Evolutionary conservation across 1,140 invertebrate genomes (phyloP), one percentile per base, ranked within the genome.

Genomic region (Dreissena polymorpha): DNA sequence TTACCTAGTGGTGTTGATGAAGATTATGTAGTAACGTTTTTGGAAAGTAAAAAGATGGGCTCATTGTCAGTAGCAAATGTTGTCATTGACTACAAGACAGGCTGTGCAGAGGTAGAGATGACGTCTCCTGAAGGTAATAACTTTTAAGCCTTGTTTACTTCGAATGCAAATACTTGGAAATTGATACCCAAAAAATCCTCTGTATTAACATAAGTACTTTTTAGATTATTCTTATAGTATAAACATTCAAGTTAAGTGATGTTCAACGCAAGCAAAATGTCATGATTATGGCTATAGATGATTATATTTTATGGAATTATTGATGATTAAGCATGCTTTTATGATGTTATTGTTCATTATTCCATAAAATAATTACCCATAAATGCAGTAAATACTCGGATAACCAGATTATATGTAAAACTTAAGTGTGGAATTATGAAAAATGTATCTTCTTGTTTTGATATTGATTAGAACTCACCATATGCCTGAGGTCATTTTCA

Each of bases 21-120:
- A 18, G 71, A 73, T 23, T 73, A 73, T 29, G 25, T 73, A n/a
- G 16, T 53, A 12, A 73, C 55, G 71, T 55, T 73, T 57, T 73
- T 73, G 25, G 71, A 73, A 25, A 73, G 49, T 23, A 73, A 57
- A 25, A 73, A 57, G 23, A 57, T 16, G 27, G 53, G 53, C 21
- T 51, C 51, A 16, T 10, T 21, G 13, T 6, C 51, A 10, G 71
- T 73, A 10, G 25, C 16, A 12, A 23, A 25, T 55, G 51, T 73
- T 57, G 71, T 57, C 12, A 23, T 57, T 23, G 71, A 73, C 25
- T 25, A 73, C 14, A 50, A 73, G 7, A 25, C 7, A 13, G 21
- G 21, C 8, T 57, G 51, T 25, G 71, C 71, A 14, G 39, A 57
- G 13, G 21, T 73, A 27, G 71, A 73, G 49, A 57, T 73, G 55